Base-by-base conservation (phyloP, 2,888 invertebrate genomes). In the Sepiola atlantica region DNA sequence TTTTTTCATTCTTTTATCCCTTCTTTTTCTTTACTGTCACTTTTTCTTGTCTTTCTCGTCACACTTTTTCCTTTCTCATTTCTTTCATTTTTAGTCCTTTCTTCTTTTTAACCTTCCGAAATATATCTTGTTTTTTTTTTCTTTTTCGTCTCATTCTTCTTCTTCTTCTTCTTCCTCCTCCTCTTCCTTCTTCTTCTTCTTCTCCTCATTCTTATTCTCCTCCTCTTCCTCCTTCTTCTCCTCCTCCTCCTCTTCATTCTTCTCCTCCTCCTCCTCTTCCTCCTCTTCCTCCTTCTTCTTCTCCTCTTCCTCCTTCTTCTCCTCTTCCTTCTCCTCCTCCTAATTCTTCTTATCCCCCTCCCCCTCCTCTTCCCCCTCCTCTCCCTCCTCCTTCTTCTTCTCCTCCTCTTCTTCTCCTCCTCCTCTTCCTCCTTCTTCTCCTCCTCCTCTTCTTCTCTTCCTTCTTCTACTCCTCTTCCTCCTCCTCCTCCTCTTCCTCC, bases 281-380 rank as follows among this genome's bases (percentile, higher is more conserved):
- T n/a, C n/a, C n/a, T n/a, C n/a, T n/a, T n/a, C 10, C 12, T 4
- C 14, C 14, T 77, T 28, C 4, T 12, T 77, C 12, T n/a, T 12
- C n/a, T 1, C 77, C 28, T 10, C 77, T 10, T n/a, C 14, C 14
- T 77, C 77, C 14, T 14, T 77, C n/a, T 77, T 14, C 4, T 61
- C 28, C 0, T 14, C 14, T 10, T 77, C n/a, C 3, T n/a, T n/a
- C n/a, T n/a, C 16, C 0, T 77, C 12, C 0, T 12, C 16, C n/a
- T n/a, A n/a, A n/a, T n/a, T n/a, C n/a, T n/a, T n/a, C n/a, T n/a
- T n/a, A n/a, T n/a, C n/a, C n/a, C 14, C 0, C 1, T n/a, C 77
- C 16, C 2, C n/a, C n/a, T n/a, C 14, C n/a, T 10, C 0, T 77
- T n/a, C 14, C 14, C 14, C 10, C 28, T 77, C 12, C 10, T 28